Base-by-base conservation (phyloP, 2,888 invertebrate species). In the Tetropium fuscum region DNA sequence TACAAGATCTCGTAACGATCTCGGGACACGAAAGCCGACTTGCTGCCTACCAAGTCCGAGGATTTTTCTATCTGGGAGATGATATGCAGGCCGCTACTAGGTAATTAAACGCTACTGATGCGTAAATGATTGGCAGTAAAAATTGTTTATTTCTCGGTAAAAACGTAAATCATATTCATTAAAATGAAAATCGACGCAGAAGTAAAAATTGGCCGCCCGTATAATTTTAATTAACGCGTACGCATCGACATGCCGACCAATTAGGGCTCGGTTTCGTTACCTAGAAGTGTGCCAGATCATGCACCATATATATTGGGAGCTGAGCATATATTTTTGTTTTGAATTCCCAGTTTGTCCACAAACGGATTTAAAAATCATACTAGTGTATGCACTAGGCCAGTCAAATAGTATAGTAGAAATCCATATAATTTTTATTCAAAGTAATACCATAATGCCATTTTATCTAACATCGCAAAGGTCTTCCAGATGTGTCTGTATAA, bases 121-220 rank as follows among this genome's bases (percentile, higher is more conserved):
- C 75, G 72, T 74, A 71, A 73, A 74, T 73, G 74, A 75, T 75
- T 74, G 73, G 69, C 64, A 73, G 66, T 69, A 66, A 72, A 69
- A 68, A 68, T 72, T 71, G 63, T 71, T 71, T 71, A 70, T 72
- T 68, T 69, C 66, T 64, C 54, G 30, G 55, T 63, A 55, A 44
- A 49, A 56, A 30, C 43, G 38, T 62, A 67, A 68, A 69, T 69
- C 66, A 65, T 62, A 63, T 65, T 66, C 60, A 69, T 68, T 69
- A 68, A 65, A 63, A 43, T 55, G 49, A 59, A 60, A 65, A 60
- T 51, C 58, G 53, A 57, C 34, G 34, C 45, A 54, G 57, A 60
- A 60, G 49, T 44, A 44, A 44, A 43, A 44, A 27, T 27, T 13
- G 25, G 16, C 27, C 44, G 25, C 44, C 44, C 44, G 44, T 44